Percentiles rank a stretch among this genome's conserved stretches.
Evolutionary conservation across 1,140 invertebrate genomes (phyloP).

Genomic region (Homarus americanus): DNA sequence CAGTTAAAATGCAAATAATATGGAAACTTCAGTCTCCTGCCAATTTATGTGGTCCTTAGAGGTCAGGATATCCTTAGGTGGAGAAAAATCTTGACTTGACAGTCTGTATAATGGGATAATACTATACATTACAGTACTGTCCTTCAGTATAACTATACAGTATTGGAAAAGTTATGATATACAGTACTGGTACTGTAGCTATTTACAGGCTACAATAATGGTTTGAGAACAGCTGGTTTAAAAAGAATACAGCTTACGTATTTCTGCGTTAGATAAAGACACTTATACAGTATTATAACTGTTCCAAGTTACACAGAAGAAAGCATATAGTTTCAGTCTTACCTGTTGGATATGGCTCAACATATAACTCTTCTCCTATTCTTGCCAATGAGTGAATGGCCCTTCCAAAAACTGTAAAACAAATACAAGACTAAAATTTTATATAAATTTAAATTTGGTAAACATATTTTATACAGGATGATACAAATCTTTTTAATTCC

Average conservation of each 20-base stretch:
- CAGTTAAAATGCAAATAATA: too few relatives aligned
- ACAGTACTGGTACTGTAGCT: neutral
- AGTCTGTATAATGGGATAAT: too few relatives aligned
- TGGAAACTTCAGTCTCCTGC: too few relatives aligned
- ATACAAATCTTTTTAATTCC: too few relatives aligned
- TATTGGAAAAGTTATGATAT: too few relatives aligned
- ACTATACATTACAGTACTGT: too few relatives aligned
- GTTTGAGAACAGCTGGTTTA: neutral
- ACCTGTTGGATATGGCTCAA: constrained; percentile 82
- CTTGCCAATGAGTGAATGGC: constrained; percentile 89
- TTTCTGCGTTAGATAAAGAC: neutral
- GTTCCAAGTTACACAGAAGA: neutral
- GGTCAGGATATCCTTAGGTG: too few relatives aligned
- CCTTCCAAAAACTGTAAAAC: constrained; percentile 87
- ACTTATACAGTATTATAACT: neutral
- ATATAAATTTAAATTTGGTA: too few relatives aligned
- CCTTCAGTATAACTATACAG: too few relatives aligned
- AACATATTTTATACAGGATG: too few relatives aligned
- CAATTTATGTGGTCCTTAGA: too few relatives aligned
- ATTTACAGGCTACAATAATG: neutral
- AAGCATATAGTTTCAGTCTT: neutral
- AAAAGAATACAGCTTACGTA: neutral
- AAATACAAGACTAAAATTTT: neutral
- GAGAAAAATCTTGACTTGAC: too few relatives aligned
- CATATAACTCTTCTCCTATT: constrained; percentile 91